Conservation (phyloP, 2,888 invertebrate genomes). For the Sphaerophoria taeniata region DNA sequence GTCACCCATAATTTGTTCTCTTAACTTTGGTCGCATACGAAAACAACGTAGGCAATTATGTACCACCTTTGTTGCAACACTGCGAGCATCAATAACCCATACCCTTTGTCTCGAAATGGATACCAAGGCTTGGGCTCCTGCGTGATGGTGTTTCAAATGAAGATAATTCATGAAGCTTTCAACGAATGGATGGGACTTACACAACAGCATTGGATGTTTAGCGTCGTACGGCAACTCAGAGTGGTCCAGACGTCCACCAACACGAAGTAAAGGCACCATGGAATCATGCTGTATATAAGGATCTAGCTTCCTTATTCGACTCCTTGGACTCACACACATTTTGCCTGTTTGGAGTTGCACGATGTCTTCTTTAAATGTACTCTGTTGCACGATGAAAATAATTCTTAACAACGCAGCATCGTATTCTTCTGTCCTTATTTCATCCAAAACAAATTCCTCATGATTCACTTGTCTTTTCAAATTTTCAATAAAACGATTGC, state of each 20-base stretch:
- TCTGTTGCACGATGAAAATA: constrained; percentile 25
- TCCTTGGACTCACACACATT: constrained; percentile 2
- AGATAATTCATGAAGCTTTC: constrained; percentile 22
- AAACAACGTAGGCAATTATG: constrained; percentile 54
- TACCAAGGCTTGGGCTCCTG: constrained; percentile 52
- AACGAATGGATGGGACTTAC: constrained; percentile 65
- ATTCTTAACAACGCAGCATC: constrained; percentile 35
- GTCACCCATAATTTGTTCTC: constrained; percentile 63
- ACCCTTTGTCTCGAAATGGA: constrained; percentile 50
- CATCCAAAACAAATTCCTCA: constrained; percentile 1
- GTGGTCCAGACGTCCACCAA: constrained; percentile 76
- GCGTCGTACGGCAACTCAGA: constrained; percentile 71
- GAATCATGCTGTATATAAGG: constrained; percentile 70
- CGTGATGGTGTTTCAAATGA: constrained; percentile 48
- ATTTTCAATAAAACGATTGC: constrained; percentile 32
- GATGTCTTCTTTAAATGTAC: constrained; percentile 19
- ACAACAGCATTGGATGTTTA: constrained; percentile 76
- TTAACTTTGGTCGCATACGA: constrained; percentile 52
- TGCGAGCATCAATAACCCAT: constrained; percentile 61
- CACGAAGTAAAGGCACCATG: constrained; percentile 63
- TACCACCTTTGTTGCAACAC: constrained; percentile 41
- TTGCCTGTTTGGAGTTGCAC: constrained; percentile 6
- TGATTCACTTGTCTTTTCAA: background rate
- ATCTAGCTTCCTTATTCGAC: constrained; percentile 45
- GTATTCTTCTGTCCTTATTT: constrained; percentile 27